Conservation (phyloP, 2,113 vertebrate species). For the Rhipidura dahli region DNA sequence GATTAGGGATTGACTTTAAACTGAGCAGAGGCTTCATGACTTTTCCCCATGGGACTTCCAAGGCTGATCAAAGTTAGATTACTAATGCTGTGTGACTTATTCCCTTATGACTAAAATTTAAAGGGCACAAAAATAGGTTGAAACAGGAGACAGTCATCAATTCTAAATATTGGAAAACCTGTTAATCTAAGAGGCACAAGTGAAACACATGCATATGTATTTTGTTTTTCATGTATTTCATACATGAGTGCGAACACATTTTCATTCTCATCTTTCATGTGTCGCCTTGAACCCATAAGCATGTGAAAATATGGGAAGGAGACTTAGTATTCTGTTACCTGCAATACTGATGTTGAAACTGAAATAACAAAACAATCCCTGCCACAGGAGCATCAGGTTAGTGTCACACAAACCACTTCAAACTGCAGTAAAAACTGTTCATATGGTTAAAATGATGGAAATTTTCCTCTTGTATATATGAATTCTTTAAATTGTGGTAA, state of each 20-base stretch:
- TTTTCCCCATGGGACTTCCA: neutral
- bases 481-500: neutral
- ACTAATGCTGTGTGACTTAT: neutral
- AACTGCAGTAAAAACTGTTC: neutral
- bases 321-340: neutral
- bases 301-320: neutral
- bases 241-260: neutral
- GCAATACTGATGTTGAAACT: neutral
- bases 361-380: neutral
- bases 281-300: neutral
- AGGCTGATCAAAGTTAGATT: slow-evolving; percentile 12
- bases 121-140: neutral
- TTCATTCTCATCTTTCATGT: neutral
- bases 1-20: slow-evolving; percentile 5
- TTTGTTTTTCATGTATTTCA: neutral
- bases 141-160: neutral
- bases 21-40: slow-evolving; percentile 6
- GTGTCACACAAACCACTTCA: neutral
- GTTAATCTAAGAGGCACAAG: neutral
- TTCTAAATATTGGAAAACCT: neutral
- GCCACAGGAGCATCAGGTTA: neutral
- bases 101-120: neutral
- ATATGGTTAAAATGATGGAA: neutral
- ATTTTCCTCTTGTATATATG: neutral
- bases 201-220: neutral